Evolutionary conservation across 2,113 vertebrate genomes (phyloP), one percentile per base, ranked within the genome.

Genomic region (Tichodroma muraria): DNA sequence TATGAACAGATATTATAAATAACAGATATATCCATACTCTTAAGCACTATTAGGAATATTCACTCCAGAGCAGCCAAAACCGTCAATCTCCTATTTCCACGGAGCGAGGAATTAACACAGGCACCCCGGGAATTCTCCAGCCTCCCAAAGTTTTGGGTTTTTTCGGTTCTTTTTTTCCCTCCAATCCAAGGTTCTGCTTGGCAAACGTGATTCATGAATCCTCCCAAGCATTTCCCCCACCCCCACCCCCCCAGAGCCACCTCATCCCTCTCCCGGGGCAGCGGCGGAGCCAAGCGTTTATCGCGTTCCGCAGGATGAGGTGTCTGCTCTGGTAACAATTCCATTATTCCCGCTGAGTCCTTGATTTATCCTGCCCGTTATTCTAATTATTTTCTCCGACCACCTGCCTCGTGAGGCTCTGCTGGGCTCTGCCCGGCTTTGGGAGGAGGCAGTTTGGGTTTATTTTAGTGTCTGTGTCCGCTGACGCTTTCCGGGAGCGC

Each of bases 301-400:
- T 86, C 47, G 52, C 37, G 19, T 78, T 93, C 79, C 65, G 10
- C 77, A 25, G 94, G 79, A 92, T 78, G 94, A 96, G 94, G 95
- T 80, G 95, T 69, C 96, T 54, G 91, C 94, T 90, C 82, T 52
- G 59, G 22, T 44, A 85, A 65, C 89, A 83, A 94, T 84, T 56
- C 94, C 94, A 96, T 97, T 96, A 95, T 90, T 89, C 95, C 90
- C 23, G 94, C 95, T 85, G 95, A 92, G 91, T 2, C 81, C 53
- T 53, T 97, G 94, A 97, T 96, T 97, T 90, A 91, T 96, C 93
- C 72, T 5, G 72, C 82, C 84, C 80, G 60, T 93, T 95, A 96
- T 76, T 70, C 89, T 94, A 95, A 97, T 97, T 96, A 96, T 96
- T 94, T 94, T 89, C 93, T 56, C 88, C 6, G 50, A 79, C 92